Evolutionary conservation across 23 tunicate genomes (phyloP).

Genomic region (Corella eumyota): DNA sequence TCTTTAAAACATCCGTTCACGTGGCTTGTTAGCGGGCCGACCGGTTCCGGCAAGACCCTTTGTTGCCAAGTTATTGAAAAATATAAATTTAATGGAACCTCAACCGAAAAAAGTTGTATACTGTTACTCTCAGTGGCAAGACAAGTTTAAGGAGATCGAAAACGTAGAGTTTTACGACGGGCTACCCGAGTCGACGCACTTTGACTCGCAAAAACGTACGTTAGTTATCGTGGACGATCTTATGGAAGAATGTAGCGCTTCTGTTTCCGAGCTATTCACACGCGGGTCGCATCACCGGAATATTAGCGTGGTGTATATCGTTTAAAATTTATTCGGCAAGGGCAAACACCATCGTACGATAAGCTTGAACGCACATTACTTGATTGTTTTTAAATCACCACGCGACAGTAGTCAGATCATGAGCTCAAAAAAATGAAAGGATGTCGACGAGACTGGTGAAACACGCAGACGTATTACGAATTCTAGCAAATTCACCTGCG

Average conservation of each 20-base stretch:
- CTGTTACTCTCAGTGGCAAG: background rate
- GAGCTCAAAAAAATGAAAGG: no score
- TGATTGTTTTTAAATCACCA: background rate
- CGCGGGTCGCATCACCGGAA: background rate
- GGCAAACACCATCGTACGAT: background rate
- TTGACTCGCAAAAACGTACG: background rate
- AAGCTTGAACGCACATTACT: background rate
- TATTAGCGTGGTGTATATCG: background rate
- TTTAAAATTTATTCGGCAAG: background rate
- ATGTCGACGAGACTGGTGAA: no score
- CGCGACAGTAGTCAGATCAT: background rate
- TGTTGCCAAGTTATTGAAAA: background rate
- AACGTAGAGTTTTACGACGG: background rate
- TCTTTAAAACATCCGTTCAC: conserved; percentile 1
- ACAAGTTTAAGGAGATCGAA: background rate
- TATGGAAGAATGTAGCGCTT: background rate
- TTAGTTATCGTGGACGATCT: background rate
- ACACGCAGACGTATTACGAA: no score
- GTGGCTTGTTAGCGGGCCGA: background rate
- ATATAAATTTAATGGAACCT: background rate
- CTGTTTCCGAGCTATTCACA: background rate
- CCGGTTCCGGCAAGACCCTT: background rate
- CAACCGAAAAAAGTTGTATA: background rate
- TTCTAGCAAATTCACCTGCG: no score
- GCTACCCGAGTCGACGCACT: background rate